phyloP scores from a whole-genome alignment of 2,113 vertebrate genomes.

The Geothlypis trichas region DNA sequence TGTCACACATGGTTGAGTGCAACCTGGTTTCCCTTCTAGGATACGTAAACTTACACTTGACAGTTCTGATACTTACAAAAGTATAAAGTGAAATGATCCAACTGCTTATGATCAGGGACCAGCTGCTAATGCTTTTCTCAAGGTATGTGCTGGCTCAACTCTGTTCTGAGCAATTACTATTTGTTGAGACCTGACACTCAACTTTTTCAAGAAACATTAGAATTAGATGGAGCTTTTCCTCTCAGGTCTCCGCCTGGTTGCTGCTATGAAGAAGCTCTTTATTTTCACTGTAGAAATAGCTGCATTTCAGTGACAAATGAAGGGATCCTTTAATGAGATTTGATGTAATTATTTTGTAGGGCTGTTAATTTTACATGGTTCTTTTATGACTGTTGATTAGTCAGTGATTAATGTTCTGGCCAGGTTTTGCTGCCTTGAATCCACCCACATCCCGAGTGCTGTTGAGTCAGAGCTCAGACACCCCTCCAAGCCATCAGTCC shows the following conservation, averaged over 20 bases:
- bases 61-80: background rate
- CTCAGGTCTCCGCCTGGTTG: background rate
- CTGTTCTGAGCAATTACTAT: background rate
- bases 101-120: background rate
- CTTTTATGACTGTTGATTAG: background rate
- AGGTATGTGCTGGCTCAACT: background rate
- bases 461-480: background rate
- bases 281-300: background rate
- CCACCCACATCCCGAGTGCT: background rate
- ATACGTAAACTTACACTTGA: background rate
- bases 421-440: background rate
- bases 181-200: background rate
- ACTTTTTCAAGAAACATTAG: background rate
- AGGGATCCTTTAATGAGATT: background rate
- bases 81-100: background rate
- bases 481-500: background rate
- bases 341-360: constrained; percentile 23
- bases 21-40: background rate
- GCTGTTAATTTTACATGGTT: background rate
- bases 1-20: background rate
- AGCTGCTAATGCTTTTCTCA: background rate
- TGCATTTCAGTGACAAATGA: constrained; percentile 15
- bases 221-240: background rate
- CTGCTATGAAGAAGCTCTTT: background rate
- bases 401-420: constrained; percentile 19